Evolutionary conservation across 2,113 vertebrate genomes (phyloP).

Genomic region (Tylochromis polylepis): DNA sequence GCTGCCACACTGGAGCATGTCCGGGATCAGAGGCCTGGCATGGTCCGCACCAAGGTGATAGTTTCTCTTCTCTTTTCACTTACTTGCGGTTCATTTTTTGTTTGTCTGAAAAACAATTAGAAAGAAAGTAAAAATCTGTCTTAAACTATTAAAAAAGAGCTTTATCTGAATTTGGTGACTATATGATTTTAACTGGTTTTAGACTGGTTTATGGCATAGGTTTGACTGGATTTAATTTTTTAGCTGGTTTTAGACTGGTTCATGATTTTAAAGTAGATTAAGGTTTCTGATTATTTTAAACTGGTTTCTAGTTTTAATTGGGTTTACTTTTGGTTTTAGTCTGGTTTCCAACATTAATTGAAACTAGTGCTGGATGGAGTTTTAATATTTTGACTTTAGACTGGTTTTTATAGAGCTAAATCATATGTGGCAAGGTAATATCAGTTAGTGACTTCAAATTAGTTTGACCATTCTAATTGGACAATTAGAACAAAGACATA

Average conservation of each 20-base stretch:
- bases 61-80: background rate
- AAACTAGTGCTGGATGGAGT: background rate
- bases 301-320: background rate
- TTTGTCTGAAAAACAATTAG: background rate
- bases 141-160: background rate
- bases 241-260: background rate
- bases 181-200: background rate
- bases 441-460: background rate
- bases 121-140: background rate
- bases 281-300: background rate
- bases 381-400: background rate
- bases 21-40: conserved; percentile 91
- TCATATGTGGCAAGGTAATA: background rate
- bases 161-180: background rate
- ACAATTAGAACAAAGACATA: background rate
- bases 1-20: conserved; percentile 96
- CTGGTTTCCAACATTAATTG: background rate
- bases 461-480: background rate
- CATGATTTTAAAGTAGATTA: background rate
- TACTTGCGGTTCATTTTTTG: background rate
- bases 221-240: background rate
- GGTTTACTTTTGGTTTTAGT: background rate
- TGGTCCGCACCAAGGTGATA: conserved; percentile 80
- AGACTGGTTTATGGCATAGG: background rate
- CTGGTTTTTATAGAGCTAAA: background rate